phyloP scores from a whole-genome alignment of 2,888 invertebrate species.

The Emesis castigata region DNA sequence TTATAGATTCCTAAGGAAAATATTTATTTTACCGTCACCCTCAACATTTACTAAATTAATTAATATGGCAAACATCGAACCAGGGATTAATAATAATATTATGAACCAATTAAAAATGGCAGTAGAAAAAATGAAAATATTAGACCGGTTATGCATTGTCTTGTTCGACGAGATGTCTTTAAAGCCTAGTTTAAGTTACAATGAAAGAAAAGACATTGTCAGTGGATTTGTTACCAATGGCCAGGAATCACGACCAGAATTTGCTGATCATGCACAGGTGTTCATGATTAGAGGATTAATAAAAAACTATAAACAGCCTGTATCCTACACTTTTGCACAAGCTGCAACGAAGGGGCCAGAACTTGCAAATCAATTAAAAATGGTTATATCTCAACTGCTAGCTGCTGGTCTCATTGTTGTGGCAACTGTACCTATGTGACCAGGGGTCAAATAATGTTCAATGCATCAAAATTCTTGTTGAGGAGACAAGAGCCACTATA shows the following conservation, averaged over 20 bases:
- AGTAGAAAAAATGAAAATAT: constrained; percentile 48
- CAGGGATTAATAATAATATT: constrained; percentile 58
- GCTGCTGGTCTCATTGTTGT: constrained; percentile 63
- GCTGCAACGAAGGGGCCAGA: constrained; percentile 63
- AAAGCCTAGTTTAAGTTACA: constrained; percentile 58
- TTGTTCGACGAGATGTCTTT: constrained; percentile 69
- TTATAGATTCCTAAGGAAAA: constrained; percentile 46
- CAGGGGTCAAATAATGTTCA: constrained; percentile 65
- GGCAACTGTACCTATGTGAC: constrained; percentile 65
- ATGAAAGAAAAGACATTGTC: constrained; percentile 62
- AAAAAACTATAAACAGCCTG: constrained; percentile 52
- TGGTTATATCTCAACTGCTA: constrained; percentile 12
- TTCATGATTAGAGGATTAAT: constrained; percentile 60
- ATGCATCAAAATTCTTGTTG: constrained; percentile 54
- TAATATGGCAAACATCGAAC: constrained; percentile 18
- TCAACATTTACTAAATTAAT: constrained; percentile 20
- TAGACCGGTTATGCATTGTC: constrained; percentile 50
- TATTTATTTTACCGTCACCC: constrained; percentile 31
- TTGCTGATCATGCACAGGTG: constrained; percentile 67
- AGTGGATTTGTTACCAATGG: constrained; percentile 64
- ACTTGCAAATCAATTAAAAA: constrained; percentile 1
- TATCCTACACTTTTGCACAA: constrained; percentile 60
- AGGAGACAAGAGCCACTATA: constrained; percentile 53
- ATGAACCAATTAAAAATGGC: constrained; percentile 53
- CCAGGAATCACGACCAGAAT: constrained; percentile 38